Base-by-base conservation (phyloP, 2,888 invertebrate species). In the Ormyrus labotus region DNA sequence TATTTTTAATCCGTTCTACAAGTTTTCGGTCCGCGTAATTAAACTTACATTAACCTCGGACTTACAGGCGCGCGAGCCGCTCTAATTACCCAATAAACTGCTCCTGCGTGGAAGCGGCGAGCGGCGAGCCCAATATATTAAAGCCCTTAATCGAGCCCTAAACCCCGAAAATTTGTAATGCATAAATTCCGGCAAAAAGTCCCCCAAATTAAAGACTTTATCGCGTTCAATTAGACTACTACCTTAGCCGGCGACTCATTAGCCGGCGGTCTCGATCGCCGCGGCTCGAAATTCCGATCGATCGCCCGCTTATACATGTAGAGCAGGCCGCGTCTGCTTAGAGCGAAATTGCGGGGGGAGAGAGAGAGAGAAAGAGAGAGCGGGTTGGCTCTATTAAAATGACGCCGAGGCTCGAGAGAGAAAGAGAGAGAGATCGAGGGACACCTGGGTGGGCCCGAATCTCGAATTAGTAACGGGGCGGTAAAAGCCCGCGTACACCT, bases 401-500 rank as follows among this genome's bases (percentile, higher is more conserved):
- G 67, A 80, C 71, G 71, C 50, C 47, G 61, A n/a, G n/a, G 47
- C 9, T 5, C 5, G 64, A 10, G 50, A 45, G 79, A 11, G 50
- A 4, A 57, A 60, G 72, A 60, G 55, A 13, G 68, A 69, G 78
- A 68, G 55, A n/a, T 57, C 51, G 61, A 53, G 58, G 6, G 51
- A 19, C 19, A 47, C 71, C 45, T 81, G 81, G 81, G 80, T 82
- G 82, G 82, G 77, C 81, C 34, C 68, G 61, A 80, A 63, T 73
- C 77, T 63, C 64, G 77, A 82, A 82, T 82, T 82, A 80, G 82
- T 76, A 70, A 80, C 80, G 77, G 76, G 51, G 68, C 19, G 34
- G 34, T 34, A 34, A 34, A 34, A 13, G 55, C 63, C 45, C 63
- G 61, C 53, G 64, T 78, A 72, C 81, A 81, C 81, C 74, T 78